Evolutionary conservation across 1,140 invertebrate species (phyloP), one percentile per base, ranked within the genome.

Genomic region (Sinella curviseta): DNA sequence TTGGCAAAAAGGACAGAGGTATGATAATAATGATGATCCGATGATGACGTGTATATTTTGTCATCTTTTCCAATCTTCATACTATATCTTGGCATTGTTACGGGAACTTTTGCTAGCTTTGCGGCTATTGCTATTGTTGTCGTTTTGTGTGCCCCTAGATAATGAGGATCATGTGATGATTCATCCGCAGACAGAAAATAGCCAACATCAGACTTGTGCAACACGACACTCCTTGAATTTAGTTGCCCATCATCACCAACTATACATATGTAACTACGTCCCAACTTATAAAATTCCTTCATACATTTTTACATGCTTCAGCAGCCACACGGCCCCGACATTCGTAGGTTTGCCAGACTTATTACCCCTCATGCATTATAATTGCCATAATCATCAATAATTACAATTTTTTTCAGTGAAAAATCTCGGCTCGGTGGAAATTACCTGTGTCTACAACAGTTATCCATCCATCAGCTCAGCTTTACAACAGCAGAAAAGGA

Each of bases 371-470:
- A 48, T 48, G 39, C 39, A 60, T 60, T 60, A 60, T 60, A 60
- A 60, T 60, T 60, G 55, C 55, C 14, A 26, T 60, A 60, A 60
- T 60, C 55, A 60, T 26, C 24, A 26, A 60, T 60, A 60, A 60
- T 60, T 60, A 60, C 55, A 60, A 60, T 60, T 60, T 60, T 60
- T n/a, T n/a, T n/a, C 12, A 26, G 55, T n/a, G n/a, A 60, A 60
- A n/a, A 60, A 60, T 14, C 55, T 60, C 55, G 4, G 55, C 55
- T 60, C 55, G n/a, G 55, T 60, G 55, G 55, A 60, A 60, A 60
- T 60, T 60, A 60, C 39, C 39, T 17, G 17, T 60, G 55, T 60
- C 55, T 60, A 3, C 55, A 60, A n/a, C n/a, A n/a, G n/a, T n/a
- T n/a, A n/a, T n/a, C n/a, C n/a, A n/a, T n/a, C n/a, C n/a, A n/a